Evolutionary conservation across 2,113 vertebrate species (phyloP), one percentile per base, ranked within the genome.

Genomic region (Corythornis madagascariensis): DNA sequence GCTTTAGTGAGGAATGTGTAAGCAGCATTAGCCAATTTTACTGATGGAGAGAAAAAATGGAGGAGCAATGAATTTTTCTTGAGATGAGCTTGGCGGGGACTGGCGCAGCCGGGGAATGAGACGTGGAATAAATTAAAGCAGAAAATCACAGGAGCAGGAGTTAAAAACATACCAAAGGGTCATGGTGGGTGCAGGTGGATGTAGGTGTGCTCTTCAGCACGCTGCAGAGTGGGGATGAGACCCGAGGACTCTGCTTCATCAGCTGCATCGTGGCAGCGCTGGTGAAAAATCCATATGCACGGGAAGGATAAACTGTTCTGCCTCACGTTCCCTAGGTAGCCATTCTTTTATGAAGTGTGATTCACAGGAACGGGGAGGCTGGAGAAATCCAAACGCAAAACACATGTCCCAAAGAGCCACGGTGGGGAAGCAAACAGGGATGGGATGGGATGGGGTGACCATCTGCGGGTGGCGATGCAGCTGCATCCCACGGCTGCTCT

Each of bases 271-370:
- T 47, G 91, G 87, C 70, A 83, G 76, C 0, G 4, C 66, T 43
- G n/a, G 84, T 33, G 88, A 92, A 86, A 55, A 74, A 89, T 53
- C n/a, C 35, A 1, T n/a, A 16, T 55, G 82, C 79, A 74, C 3
- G 48, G 89, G 91, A 86, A 71, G 92, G 50, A 66, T 83, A 16
- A 35, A 83, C 45, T 28, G 85, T 72, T 85, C 14, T 87, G 88
- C 64, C 72, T 87, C 2, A 6, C 0, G 3, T 89, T 91, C 93
- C 95, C 93, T n/a, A 48, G 90, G 90, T 63, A 91, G 90, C 88
- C 67, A 66, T 92, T 77, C 77, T 79, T 94, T 95, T 87, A 94
- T 90, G 86, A 88, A 95, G 93, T 91, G 93, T 83, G 94, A 95
- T 91, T 93, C 94, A 90, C 88, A 70, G 66, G 91, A 86, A 10